Conservation (phyloP, 2,113 vertebrate species). For the Barbus barbus region DNA sequence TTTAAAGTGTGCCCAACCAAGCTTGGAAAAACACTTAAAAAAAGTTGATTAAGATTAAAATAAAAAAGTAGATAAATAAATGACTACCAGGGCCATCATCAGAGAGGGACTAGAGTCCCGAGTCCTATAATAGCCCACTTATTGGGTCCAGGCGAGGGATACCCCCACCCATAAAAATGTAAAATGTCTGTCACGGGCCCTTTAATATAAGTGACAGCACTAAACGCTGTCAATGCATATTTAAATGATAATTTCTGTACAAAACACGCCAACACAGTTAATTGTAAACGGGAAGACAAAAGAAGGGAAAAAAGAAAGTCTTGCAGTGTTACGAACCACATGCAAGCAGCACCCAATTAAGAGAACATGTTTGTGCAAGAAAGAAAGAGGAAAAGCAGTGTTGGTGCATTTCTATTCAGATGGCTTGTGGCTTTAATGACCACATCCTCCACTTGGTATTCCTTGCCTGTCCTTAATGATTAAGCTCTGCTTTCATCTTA, state of each 20-base stretch:
- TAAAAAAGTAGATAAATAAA: background rate
- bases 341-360: conserved; percentile 58
- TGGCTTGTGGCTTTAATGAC: conserved; percentile 77
- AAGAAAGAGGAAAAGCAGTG: conserved; percentile 63
- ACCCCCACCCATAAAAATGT: background rate
- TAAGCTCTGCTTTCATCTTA: conserved; percentile 73
- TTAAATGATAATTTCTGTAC: background rate
- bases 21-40: too few species aligned
- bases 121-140: background rate
- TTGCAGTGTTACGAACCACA: conserved; percentile 53
- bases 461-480: conserved; percentile 73
- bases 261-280: background rate
- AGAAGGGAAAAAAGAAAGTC: background rate
- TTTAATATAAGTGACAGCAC: background rate
- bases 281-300: background rate
- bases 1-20: too few species aligned
- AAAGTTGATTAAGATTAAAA: too few species aligned
- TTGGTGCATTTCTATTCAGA: conserved; percentile 73
- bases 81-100: background rate
- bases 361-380: conserved; percentile 54
- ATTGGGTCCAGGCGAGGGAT: background rate
- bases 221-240: background rate
- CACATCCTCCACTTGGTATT: conserved; percentile 73
- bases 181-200: background rate
- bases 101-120: background rate